These are phyloP conservation scores for Lagenorhynchus albirostris DNA, from an alignment of 2,113 vertebrate genomes.

Conservation along the genomic window DNA sequence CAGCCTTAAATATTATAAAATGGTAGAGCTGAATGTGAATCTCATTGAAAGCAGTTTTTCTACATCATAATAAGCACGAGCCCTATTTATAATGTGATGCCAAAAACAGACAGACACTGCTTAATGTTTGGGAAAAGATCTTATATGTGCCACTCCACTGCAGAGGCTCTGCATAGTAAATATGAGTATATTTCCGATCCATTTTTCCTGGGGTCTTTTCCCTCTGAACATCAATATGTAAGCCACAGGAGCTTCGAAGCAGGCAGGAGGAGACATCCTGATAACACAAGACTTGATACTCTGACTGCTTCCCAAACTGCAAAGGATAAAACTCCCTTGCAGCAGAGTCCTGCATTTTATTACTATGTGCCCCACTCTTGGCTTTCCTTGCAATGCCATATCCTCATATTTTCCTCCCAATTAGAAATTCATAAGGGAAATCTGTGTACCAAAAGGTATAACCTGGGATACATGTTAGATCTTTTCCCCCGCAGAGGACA, in stretches of 20 bases:
- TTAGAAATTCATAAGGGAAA: slow-evolving; percentile 27
- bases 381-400: background rate
- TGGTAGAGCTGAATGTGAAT: background rate
- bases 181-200: background rate
- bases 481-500: slow-evolving; percentile 26
- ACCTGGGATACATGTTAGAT: slow-evolving; percentile 8
- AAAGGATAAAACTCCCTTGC: background rate
- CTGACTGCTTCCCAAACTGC: background rate
- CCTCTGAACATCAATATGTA: background rate
- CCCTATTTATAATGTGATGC: background rate
- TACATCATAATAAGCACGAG: background rate
- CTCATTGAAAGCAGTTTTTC: background rate
- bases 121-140: background rate
- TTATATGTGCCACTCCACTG: background rate
- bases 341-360: background rate
- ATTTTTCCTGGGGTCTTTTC: background rate
- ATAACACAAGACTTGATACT: background rate
- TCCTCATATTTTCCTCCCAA: background rate
- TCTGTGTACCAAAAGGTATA: background rate
- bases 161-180: background rate
- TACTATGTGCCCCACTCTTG: background rate
- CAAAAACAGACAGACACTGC: background rate
- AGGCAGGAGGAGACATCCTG: background rate
- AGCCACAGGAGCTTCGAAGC: background rate
- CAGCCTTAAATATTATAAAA: background rate